Base-by-base conservation (phyloP, 2,888 invertebrate species). In the Timema podura region DNA sequence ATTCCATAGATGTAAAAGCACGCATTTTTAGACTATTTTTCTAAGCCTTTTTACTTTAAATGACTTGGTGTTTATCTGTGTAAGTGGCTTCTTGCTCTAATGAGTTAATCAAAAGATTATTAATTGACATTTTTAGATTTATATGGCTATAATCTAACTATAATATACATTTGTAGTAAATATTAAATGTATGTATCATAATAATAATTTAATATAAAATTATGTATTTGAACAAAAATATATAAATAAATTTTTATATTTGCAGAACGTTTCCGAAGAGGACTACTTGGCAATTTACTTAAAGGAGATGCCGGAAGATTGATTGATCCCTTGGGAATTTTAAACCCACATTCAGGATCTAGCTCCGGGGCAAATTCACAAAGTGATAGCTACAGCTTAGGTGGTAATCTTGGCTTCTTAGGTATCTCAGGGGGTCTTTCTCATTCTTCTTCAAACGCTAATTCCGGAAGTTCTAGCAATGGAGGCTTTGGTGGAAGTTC, bases 371-470 rank as follows among this genome's bases (percentile, higher is more conserved):
- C 61, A 8, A 61, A 45, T 45, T 44, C 44, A 30, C 3, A 30
- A 30, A 61, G 61, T 13, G 30, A 44, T 13, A 61, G 61, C 61
- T 61, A 45, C 61, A 61, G 61, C 61, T 45, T 61, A 3, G 61
- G 44, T 45, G 44, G 61, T 13, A 61, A 61, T 45, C 61, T 61
- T 13, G 61, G 44, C 44, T 61, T 61, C 61, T 45, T 61, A 13
- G 61, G 61, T 13, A 30, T 61, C 11, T 59, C 59, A 9, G 59
- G 59, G 10, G 59, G 59, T 10, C 59, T 59, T 30, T 16, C 61
- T 8, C 61, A 61, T 13, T 61, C 61, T 45, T n/a, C 61, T 6
- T 30, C 61, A 30, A 44, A 45, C 16, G 15, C 61, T 45, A 30
- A 61, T 11, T 61, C 61, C 7, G 61, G 61, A 16, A 9, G 44